These are phyloP conservation scores for Epinephelus awoara DNA, from an alignment of 2,797 vertebrate species.

Conservation along the genomic window DNA sequence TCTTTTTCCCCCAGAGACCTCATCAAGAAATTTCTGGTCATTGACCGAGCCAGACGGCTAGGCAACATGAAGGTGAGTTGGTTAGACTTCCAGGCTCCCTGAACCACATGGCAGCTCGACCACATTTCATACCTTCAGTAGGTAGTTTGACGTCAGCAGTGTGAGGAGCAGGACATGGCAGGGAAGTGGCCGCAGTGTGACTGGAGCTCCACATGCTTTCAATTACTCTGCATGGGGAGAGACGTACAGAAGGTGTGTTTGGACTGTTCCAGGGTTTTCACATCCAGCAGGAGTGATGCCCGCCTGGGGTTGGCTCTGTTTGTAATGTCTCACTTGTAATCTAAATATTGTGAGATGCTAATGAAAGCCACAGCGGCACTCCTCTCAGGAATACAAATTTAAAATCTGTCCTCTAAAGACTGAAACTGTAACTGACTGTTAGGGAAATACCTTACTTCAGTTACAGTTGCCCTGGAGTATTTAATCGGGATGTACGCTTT, in stretches of 20 bases:
- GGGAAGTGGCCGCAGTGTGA: too few relatives aligned
- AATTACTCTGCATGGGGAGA: conserved; percentile 40
- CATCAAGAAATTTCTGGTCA: conserved; percentile 96
- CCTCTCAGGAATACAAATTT: not conserved
- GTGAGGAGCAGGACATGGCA: not conserved
- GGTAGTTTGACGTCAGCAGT: conserved; percentile 33
- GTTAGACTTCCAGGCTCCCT: conserved; percentile 39
- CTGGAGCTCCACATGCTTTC: conserved; percentile 42
- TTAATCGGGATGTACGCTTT: too few relatives aligned
- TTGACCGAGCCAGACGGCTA: conserved; percentile 92
- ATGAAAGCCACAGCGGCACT: too few relatives aligned
- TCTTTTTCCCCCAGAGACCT: conserved; percentile 88
- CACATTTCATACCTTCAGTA: conserved; percentile 21
- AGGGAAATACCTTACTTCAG: not conserved
- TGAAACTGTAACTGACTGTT: not conserved
- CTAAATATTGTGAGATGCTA: too few relatives aligned
- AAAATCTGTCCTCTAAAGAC: not conserved
- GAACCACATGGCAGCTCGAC: conserved; percentile 15
- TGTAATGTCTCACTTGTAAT: too few relatives aligned
- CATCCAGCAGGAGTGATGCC: not conserved
- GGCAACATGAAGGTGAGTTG: conserved; percentile 97
- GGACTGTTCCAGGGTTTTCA: not conserved
- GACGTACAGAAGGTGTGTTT: conserved; percentile 5
- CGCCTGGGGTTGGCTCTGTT: not conserved
- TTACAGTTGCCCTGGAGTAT: not conserved